Evolutionary conservation across 2,797 vertebrate genomes (phyloP).

Genomic region (Eremophila alpestris): DNA sequence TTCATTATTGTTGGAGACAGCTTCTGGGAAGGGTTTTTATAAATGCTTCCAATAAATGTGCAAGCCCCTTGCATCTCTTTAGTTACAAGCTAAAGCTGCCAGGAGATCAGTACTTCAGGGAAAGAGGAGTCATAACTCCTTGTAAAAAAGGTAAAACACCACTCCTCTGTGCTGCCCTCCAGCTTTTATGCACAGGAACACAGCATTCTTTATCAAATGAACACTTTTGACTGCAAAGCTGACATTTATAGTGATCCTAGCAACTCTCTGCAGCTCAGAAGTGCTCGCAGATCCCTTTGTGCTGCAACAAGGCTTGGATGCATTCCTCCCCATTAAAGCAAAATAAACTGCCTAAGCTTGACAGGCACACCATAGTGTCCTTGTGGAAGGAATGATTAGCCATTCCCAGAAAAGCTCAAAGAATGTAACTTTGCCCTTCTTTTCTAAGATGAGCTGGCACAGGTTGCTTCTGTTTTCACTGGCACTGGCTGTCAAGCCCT

Average conservation of each 20-base stretch:
- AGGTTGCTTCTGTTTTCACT: background rate
- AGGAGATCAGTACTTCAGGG: background rate
- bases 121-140: background rate
- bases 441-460: slow-evolving; percentile 42
- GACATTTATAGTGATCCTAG: slow-evolving; percentile 24
- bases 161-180: background rate
- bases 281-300: background rate
- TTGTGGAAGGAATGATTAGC: slow-evolving; percentile 29
- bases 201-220: background rate
- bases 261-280: background rate
- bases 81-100: background rate
- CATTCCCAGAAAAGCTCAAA: slow-evolving; percentile 19
- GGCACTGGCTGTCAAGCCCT: background rate
- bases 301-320: background rate
- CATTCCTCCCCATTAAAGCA: slow-evolving; percentile 28
- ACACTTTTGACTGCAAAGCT: background rate
- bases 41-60: background rate
- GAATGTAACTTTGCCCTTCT: background rate
- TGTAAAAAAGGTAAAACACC: background rate
- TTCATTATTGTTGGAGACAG: no score
- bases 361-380: background rate
- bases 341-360: slow-evolving; percentile 28
- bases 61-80: background rate
- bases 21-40: background rate
- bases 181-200: slow-evolving; percentile 5